Evolutionary conservation across 2,113 vertebrate genomes (phyloP), one percentile per base, ranked within the genome.

Genomic region (Herpailurus yagouaroundi): DNA sequence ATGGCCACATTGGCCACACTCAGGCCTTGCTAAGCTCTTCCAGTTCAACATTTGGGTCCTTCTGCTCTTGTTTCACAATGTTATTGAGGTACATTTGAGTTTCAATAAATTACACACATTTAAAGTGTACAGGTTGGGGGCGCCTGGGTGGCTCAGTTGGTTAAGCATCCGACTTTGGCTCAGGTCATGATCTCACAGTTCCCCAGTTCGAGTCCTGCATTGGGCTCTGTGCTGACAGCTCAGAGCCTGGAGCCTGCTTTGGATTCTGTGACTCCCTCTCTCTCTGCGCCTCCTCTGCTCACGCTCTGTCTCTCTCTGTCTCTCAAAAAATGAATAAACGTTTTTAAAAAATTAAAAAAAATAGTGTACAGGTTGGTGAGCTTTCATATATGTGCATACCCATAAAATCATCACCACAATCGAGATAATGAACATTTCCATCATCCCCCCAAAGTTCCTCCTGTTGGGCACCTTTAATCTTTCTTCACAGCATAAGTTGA

Each of bases 401-500:
- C 33, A 38, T 48, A 86, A 73, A 92, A 63, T 38, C 52, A 68
- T 36, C 11, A 48, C 48, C 63, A 64, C 27, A 79, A 25, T 80
- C 76, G 87, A 68, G 29, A 88, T 68, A 80, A 91, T 60, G n/a
- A 93, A 27, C 38, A 73, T 45, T 93, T 57, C 79, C 50, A 63
- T 55, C 14, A 21, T 41, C 10, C 23, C 19, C 27, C 23, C 27
- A 91, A 81, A 16, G 84, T 89, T 57, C n/a, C 12, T 84, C 73
- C 41, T 86, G 1, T 82, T 77, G 41, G 55, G 94, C 50, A 92
- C 71, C 18, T 96, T 92, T 86, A 79, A 66, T 82, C 76, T 92
- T 95, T 95, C 73, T 89, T 57, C 33, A 79, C 15, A 68, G 55
- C 12, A 0, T 41, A 69, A 90, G 29, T 50, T 69, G 77, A 81